Base-by-base conservation (phyloP, 2,797 vertebrate species). In the Huso huso region DNA sequence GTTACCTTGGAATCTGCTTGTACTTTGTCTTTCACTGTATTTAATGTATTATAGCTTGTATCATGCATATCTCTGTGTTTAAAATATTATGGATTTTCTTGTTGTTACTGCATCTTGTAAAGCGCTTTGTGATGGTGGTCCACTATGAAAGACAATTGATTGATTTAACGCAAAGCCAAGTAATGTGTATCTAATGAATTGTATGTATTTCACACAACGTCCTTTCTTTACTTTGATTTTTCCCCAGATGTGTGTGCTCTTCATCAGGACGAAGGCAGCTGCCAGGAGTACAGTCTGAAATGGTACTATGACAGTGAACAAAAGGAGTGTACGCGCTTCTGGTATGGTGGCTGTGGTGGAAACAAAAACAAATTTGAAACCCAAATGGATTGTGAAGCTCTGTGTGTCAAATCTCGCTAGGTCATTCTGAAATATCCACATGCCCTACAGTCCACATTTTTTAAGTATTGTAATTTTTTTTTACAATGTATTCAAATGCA, bases 261-360 rank as follows among this genome's bases (percentile, higher is more conserved):
- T 55, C 18, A 48, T 8, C 83, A 83, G 71, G 78, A 89, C 62
- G 74, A 61, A 49, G 92, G 93, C 11, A 1, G 72, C 64, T 95
- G 91, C 69, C 74, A 78, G 64, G 58, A 87, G 62, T 93, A 90
- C 37, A 7, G 63, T 66, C 82, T 91, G 72, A 88, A 83, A 65
- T 96, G 93, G 92, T 87, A 83, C 82, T 93, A 87, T 0, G 23
- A 90, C 77, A 66, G 71, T 6, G 52, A 81, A 0, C 75, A 82
- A 72, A 76, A 58, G 48, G 76, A 76, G 1, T 94, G 91, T 49
- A 37, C 48, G 6, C 83, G 71, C 10, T 94, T 94, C 84, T 93
- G 84, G 83, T 84, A 84, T 0, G 73, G 87, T 0, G 68, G 82
- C 71, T 87, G 81, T 10, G 81, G 78, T 66, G 82, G 77, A 55